phyloP scores from a whole-genome alignment of 2,797 vertebrate species.

The Enteromius fasciolatus region DNA sequence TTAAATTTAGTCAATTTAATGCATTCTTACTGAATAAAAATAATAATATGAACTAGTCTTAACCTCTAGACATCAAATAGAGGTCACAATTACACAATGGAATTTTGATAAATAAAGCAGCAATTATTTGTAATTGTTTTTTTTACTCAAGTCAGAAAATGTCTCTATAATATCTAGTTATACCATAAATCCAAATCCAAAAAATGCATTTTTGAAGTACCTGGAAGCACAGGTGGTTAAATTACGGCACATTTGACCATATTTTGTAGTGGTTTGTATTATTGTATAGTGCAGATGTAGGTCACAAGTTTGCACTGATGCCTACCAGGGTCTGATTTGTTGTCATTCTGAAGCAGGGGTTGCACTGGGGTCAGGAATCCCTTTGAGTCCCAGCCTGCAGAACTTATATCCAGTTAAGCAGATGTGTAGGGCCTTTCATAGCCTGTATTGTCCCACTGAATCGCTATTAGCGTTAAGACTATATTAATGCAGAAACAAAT shows the following conservation, averaged over 20 bases:
- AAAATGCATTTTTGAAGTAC: background rate
- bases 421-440: background rate
- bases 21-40: background rate
- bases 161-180: background rate
- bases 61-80: background rate
- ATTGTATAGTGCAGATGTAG: slow-evolving; percentile 19
- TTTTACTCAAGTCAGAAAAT: background rate
- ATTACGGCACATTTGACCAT: background rate
- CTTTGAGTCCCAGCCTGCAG: background rate
- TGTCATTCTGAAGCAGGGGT: slow-evolving; percentile 11
- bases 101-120: background rate
- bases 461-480: background rate
- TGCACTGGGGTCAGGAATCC: slow-evolving; percentile 7
- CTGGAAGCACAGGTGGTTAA: slow-evolving; percentile 11
- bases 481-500: slow-evolving; percentile 1
- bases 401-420: slow-evolving; percentile 19
- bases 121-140: background rate
- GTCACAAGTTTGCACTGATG: slow-evolving; percentile 1
- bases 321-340: slow-evolving; percentile 13
- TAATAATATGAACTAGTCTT: too few species aligned
- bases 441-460: background rate
- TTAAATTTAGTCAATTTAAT: background rate
- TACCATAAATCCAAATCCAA: background rate
- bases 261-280: slow-evolving; percentile 17
- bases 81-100: background rate